These are phyloP conservation scores for Trissoscelio sp. DNA, from an alignment of 2,888 invertebrate species.

Conservation along the genomic window DNA sequence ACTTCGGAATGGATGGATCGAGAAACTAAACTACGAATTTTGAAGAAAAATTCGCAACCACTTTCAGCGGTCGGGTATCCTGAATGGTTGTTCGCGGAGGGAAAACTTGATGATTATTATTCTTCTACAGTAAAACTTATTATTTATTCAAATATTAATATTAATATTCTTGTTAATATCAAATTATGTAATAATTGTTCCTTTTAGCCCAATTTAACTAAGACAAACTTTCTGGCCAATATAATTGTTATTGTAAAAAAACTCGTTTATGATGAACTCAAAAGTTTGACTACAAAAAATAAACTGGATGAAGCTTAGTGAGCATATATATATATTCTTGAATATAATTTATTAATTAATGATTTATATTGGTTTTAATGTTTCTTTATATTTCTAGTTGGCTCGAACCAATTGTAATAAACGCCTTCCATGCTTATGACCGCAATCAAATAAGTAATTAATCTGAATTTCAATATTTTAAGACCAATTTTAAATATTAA, in stretches of 20 bases:
- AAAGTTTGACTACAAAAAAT: slow-evolving; percentile 85
- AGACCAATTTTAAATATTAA: too few species aligned
- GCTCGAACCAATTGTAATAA: slow-evolving; percentile 92
- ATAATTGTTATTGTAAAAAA: slow-evolving; percentile 87
- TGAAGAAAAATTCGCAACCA: slow-evolving; percentile 90
- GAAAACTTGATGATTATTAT: slow-evolving; percentile 86
- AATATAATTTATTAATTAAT: background rate
- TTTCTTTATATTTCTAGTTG: slow-evolving; percentile 84
- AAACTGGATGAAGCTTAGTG: slow-evolving; percentile 81
- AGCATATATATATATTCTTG: slow-evolving; percentile 60
- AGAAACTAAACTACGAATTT: slow-evolving; percentile 88
- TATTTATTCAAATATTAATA: too few species aligned
- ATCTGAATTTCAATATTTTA: background rate
- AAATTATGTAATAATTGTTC: background rate
- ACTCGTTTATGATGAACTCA: slow-evolving; percentile 84
- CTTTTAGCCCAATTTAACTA: slow-evolving; percentile 6
- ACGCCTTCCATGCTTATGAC: slow-evolving; percentile 91
- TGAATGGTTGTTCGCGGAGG: slow-evolving; percentile 88
- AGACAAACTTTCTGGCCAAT: slow-evolving; percentile 86
- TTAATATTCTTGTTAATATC: background rate
- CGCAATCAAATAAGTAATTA: slow-evolving; percentile 92
- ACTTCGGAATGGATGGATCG: slow-evolving; percentile 90
- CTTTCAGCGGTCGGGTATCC: slow-evolving; percentile 91
- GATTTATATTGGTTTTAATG: background rate
- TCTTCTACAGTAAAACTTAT: slow-evolving; percentile 81